Conservation (phyloP, 2,113 vertebrate genomes). For the Rhinichthys klamathensis region DNA sequence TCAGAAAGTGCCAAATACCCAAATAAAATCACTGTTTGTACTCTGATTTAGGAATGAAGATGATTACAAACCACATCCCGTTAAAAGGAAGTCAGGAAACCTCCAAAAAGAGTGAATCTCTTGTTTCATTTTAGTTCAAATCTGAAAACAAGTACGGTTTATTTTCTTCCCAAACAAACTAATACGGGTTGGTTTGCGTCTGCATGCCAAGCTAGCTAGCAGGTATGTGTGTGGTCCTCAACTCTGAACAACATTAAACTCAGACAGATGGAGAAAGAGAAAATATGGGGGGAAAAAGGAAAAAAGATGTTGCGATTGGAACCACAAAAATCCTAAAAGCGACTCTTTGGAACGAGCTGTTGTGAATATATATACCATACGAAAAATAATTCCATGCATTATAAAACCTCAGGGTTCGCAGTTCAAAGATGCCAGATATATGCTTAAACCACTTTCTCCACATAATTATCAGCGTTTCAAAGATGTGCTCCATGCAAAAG, state of each 20-base stretch:
- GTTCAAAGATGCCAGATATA: slow-evolving; percentile 7
- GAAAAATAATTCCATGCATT: slow-evolving; percentile 33
- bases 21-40: neutral
- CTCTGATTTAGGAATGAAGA: slow-evolving; percentile 2
- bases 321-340: slow-evolving; percentile 13
- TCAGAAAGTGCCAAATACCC: neutral
- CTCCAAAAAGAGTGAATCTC: slow-evolving; percentile 14
- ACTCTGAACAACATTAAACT: slow-evolving; percentile 41
- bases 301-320: slow-evolving; percentile 31
- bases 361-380: slow-evolving; percentile 10
- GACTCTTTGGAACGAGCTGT: slow-evolving; percentile 20
- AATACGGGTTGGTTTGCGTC: slow-evolving; percentile 40
- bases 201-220: slow-evolving; percentile 41
- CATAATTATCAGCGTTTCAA: slow-evolving; percentile 2
- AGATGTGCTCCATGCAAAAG: neutral
- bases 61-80: slow-evolving; percentile 38
- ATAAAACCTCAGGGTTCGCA: slow-evolving; percentile 20
- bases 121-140: slow-evolving; percentile 30
- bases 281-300: slow-evolving; percentile 32
- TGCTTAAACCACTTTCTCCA: slow-evolving; percentile 15
- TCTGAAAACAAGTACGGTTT: slow-evolving; percentile 30
- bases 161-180: slow-evolving; percentile 58
- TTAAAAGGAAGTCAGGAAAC: slow-evolving; percentile 27
- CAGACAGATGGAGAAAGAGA: slow-evolving; percentile 36
- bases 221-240: slow-evolving; percentile 57